A percentile compares a stretch with the other conserved stretches of the same genome.
Evolutionary conservation across 2,797 vertebrate genomes (phyloP).

Genomic region (Columba guinea): DNA sequence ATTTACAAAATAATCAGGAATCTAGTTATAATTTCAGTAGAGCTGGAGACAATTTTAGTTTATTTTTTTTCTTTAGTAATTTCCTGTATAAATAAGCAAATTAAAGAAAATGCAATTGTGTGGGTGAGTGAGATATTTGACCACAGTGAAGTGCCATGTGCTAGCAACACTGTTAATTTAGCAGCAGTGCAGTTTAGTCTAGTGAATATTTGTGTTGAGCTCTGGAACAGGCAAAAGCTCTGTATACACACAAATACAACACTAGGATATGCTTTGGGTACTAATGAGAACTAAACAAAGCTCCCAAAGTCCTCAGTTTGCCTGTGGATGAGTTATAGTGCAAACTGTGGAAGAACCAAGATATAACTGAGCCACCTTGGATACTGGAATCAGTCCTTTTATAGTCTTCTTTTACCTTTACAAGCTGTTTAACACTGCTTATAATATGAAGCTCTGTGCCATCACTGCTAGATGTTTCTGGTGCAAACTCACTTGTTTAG

Average conservation of each 20-base stretch:
- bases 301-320: neutral
- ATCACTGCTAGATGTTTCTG: neutral
- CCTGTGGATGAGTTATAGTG: neutral
- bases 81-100: conserved; percentile 27
- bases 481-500: neutral
- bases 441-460: neutral
- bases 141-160: neutral
- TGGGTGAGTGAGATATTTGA: neutral
- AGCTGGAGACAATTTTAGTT: neutral
- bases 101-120: conserved; percentile 42
- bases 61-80: neutral
- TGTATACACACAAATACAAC: neutral
- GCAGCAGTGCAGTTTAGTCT: neutral
- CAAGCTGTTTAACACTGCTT: neutral
- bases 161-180: neutral
- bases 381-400: neutral
- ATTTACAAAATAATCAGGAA: neutral
- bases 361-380: neutral
- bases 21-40: neutral
- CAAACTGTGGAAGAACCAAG: neutral
- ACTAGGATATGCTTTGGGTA: neutral
- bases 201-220: neutral
- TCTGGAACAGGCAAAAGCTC: neutral
- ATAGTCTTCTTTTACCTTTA: neutral
- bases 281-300: neutral